phyloP scores from a whole-genome alignment of 2,888 invertebrate species.

The Linnaemya tessellans region DNA sequence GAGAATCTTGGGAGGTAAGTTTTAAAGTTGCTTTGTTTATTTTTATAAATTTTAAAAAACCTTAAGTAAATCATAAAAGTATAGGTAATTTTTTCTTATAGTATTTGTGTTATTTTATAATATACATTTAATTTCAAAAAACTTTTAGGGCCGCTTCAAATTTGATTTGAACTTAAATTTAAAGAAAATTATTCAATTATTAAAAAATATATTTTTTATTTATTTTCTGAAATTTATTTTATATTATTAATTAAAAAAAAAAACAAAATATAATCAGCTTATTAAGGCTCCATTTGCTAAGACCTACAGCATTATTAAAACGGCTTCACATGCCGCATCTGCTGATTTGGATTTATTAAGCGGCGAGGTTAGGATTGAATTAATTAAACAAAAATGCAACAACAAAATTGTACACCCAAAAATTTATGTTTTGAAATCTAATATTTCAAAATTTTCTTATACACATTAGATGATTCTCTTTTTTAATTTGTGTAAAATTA shows the following conservation, averaged over 20 bases:
- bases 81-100: constrained; percentile 35
- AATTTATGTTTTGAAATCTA: constrained; percentile 73
- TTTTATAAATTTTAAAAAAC: constrained; percentile 16
- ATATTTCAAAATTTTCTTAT: constrained; percentile 74
- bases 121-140: constrained; percentile 3
- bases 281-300: constrained; percentile 98
- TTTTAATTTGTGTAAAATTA: constrained; percentile 33
- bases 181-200: constrained; percentile 29
- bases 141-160: constrained; percentile 30
- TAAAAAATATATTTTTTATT: constrained; percentile 73
- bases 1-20: constrained; percentile 97
- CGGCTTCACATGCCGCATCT: constrained; percentile 87
- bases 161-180: constrained; percentile 35
- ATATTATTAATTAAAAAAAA: constrained; percentile 61
- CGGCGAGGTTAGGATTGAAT: constrained; percentile 83
- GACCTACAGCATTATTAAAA: constrained; percentile 98
- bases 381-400: constrained; percentile 74
- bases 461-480: constrained; percentile 61
- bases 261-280: constrained; percentile 86
- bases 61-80: constrained; percentile 29
- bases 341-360: constrained; percentile 87
- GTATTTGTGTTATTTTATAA: constrained; percentile 20
- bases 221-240: constrained; percentile 76
- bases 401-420: constrained; percentile 51
- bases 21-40: constrained; percentile 41